phyloP scores from a whole-genome alignment of 2,797 vertebrate species.

The Psittacula echo region DNA sequence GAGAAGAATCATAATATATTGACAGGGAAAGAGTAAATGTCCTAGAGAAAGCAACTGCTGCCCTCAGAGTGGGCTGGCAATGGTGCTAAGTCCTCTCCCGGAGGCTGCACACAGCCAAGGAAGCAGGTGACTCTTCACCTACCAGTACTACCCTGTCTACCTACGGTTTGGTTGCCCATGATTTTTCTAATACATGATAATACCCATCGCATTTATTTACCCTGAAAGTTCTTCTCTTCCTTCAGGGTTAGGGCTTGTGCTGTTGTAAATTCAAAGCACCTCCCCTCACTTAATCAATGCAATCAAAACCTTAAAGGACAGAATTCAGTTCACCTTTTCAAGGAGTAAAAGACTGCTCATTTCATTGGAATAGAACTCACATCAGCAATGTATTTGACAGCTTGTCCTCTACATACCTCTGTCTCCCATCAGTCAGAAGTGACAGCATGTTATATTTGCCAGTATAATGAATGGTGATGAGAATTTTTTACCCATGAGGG shows the following conservation, averaged over 20 bases:
- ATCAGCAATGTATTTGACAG: not conserved
- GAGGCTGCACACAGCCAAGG: not conserved
- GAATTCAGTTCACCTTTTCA: not conserved
- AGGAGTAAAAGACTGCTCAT: not conserved
- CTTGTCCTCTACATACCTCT: not conserved
- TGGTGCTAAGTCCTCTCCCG: not conserved
- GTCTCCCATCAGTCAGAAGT: not conserved
- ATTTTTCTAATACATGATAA: not conserved
- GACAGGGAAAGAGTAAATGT: not conserved
- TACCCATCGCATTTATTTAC: not conserved
- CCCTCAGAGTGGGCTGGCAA: not conserved
- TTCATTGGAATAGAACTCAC: not conserved
- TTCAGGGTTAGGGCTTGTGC: not conserved
- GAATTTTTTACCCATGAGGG: not conserved
- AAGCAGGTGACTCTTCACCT: not conserved
- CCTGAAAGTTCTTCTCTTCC: not conserved
- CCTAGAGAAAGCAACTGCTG: not conserved
- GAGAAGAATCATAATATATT: not conserved
- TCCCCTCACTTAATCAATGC: not conserved
- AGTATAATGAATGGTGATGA: not conserved
- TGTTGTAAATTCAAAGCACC: not conserved
- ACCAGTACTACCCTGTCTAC: no score
- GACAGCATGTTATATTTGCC: not conserved
- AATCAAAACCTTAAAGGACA: not conserved
- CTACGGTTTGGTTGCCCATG: rapidly evolving